Conservation (phyloP, 1,140 invertebrate genomes). For the Anastatus disparis region DNA sequence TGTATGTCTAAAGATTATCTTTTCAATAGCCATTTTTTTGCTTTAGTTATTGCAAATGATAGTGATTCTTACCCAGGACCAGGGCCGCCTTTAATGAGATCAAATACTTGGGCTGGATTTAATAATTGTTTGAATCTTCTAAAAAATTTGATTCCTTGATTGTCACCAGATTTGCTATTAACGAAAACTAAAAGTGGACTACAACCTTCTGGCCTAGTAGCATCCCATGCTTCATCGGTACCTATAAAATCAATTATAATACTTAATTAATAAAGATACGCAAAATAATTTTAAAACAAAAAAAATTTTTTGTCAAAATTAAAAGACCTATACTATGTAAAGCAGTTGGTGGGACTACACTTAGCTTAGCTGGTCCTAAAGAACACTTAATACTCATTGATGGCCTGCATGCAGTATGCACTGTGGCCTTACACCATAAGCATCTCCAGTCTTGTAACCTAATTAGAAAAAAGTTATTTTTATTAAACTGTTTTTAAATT, state of each 20-base stretch:
- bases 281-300: too few relatives aligned
- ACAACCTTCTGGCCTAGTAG: constrained; percentile 80
- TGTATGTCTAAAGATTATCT: too few relatives aligned
- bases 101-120: constrained; percentile 98
- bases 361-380: constrained; percentile 87
- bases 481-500: neutral
- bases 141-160: constrained; percentile 96
- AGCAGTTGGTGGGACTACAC: constrained; percentile 91
- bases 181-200: constrained; percentile 94
- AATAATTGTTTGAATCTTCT: constrained; percentile 94
- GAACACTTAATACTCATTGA: constrained; percentile 79
- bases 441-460: constrained; percentile 96
- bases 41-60: neutral
- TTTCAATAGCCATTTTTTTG: neutral
- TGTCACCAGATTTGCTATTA: constrained; percentile 97
- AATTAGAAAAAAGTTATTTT: constrained; percentile 22
- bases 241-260: constrained; percentile 54
- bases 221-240: constrained; percentile 90
- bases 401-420: constrained; percentile 89
- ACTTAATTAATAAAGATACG: too few relatives aligned
- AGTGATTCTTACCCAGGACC: constrained; percentile 80
- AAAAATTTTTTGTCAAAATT: neutral
- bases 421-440: constrained; percentile 93
- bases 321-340: constrained; percentile 86
- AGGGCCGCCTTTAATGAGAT: constrained; percentile 91